Conservation (phyloP, 1,140 invertebrate genomes). For the Penaeus chinensis region DNA sequence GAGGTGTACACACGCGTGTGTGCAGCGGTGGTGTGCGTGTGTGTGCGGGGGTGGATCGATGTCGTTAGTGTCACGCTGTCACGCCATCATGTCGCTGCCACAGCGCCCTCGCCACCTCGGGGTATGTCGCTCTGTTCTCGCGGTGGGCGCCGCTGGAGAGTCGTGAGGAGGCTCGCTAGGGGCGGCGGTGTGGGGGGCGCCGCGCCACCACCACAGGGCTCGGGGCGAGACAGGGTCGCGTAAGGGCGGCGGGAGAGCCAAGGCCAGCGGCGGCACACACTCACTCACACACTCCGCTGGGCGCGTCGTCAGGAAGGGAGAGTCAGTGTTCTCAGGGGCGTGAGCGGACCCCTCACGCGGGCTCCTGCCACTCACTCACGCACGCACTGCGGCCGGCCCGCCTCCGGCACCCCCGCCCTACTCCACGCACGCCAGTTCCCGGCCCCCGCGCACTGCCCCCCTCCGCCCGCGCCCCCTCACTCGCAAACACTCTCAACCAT, state of each 20-base stretch:
- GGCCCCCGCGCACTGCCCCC: slow-evolving; percentile 18
- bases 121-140: not conserved
- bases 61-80: slow-evolving; percentile 32
- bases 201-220: not conserved
- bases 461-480: not conserved
- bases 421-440: slow-evolving; percentile 44
- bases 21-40: slow-evolving; percentile 35
- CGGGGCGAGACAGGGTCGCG: not conserved
- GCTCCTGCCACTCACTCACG: slow-evolving; percentile 50
- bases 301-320: slow-evolving; percentile 2
- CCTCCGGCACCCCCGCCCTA: slow-evolving; percentile 30
- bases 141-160: slow-evolving; percentile 6
- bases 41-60: slow-evolving; percentile 48
- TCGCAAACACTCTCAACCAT: not conserved
- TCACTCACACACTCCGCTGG: slow-evolving; percentile 12
- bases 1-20: not conserved
- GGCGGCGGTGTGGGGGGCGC: not conserved
- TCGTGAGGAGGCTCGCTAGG: not conserved
- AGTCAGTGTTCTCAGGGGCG: slow-evolving; percentile 19
- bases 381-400: slow-evolving; percentile 49
- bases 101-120: slow-evolving; percentile 40
- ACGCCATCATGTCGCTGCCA: slow-evolving; percentile 32
- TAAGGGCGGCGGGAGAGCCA: slow-evolving; percentile 10
- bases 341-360: slow-evolving; percentile 31
- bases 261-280: slow-evolving; percentile 19